phyloP scores from a whole-genome alignment of 2,113 vertebrate species.

The Periophthalmodon schlosseri region DNA sequence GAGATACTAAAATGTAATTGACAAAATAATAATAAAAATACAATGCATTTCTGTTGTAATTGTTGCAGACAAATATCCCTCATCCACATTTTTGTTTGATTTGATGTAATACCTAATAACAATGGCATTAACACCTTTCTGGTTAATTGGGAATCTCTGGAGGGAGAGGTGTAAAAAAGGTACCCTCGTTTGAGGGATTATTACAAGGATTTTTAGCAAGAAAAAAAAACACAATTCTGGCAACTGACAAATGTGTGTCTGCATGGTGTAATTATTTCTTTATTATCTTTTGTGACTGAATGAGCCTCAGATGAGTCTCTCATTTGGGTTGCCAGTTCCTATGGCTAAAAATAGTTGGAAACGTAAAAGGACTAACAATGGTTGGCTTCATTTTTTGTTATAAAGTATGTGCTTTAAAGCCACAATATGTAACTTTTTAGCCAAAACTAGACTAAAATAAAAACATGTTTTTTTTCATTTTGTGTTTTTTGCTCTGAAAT shows the following conservation, averaged over 20 bases:
- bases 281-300: no score
- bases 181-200: neutral
- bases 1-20: neutral
- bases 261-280: neutral
- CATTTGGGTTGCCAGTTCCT: no score
- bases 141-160: constrained; percentile 1
- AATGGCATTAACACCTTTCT: neutral
- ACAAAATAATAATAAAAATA: neutral
- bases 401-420: no score
- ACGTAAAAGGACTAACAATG: no score
- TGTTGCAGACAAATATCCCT: neutral
- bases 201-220: neutral
- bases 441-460: no score
- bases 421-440: no score
- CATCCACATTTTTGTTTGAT: neutral
- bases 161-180: constrained; percentile 1
- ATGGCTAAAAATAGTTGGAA: no score
- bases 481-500: no score
- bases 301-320: no score
- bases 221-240: neutral
- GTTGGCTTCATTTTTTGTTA: no score
- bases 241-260: neutral
- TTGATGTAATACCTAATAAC: neutral
- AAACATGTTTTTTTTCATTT: no score
- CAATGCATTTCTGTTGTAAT: neutral